Base-by-base conservation (phyloP, 2,797 vertebrate species). In the Strix occidentalis region DNA sequence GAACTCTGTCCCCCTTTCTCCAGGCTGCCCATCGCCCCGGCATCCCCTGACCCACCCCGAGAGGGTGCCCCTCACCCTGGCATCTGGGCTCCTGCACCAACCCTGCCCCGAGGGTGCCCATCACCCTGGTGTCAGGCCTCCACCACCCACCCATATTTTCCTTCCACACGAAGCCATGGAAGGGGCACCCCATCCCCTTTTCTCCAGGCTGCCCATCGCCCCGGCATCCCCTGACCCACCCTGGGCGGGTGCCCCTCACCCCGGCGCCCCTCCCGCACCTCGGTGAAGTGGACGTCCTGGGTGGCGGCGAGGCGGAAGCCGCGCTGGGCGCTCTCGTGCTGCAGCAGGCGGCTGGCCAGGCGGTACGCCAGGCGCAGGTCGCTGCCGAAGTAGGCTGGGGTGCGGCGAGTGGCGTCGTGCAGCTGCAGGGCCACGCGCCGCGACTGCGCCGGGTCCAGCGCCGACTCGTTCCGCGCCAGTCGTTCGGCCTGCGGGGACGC, bases 221-320 rank as follows among this genome's bases (percentile, higher is more conserved):
- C 31, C 3, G 43, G 43, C 43, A 43, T 16, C 12, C 39, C 13
- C 12, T 13, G 6, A 13, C 39, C 39, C 39, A 41, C 39, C 39
- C 39, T 39, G 39, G 11, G 39, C 13, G 43, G 43, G 16, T 43
- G 43, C 43, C 43, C 43, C 43, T 43, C 43, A 39, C 39, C 39
- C 39, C 13, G 21, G 18, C 60, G 15, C 41, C 41, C 41, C 41
- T 39, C 41, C 14, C 43, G 16, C 92, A 99, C 99, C 99, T 99
- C 99, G 0, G 99, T 99, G 97, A 99, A 99, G 96, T 99, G 98
- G 71, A 99, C 98, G 3, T 99, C 99, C 98, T 99, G 99, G 0
- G 99, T 99, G 68, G 99, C 99, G 0, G 99, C 99, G 39, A 99
- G 98, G 91, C 97, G 98, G 90, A 99, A 99, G 91, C 99, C 99